Conservation (phyloP, 2,113 vertebrate genomes). For the Dipodomys stephensi region DNA sequence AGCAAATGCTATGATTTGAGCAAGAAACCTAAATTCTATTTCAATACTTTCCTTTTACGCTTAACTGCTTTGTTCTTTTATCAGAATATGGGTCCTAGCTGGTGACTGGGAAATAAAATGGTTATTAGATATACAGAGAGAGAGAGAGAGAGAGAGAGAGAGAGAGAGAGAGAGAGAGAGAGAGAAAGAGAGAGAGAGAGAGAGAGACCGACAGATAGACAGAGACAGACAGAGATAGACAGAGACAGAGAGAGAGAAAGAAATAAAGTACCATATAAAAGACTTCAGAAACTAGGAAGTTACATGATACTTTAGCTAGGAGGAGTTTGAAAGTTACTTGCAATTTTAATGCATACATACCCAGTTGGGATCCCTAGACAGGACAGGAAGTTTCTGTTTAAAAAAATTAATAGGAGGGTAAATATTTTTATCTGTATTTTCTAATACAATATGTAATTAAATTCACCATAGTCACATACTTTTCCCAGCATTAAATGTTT, state of each 20-base stretch:
- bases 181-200: no score
- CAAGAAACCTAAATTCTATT: neutral
- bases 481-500: slow-evolving; percentile 41
- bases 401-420: neutral
- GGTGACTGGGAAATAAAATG: neutral
- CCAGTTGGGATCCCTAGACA: slow-evolving; percentile 26
- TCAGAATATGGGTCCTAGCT: neutral
- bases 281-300: neutral
- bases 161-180: neutral
- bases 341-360: slow-evolving; percentile 4
- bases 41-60: slow-evolving; percentile 11
- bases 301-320: neutral
- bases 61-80: neutral
- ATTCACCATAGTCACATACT: neutral
- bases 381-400: slow-evolving; percentile 57
- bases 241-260: no score
- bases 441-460: slow-evolving; percentile 15
- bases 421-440: neutral
- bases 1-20: neutral
- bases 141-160: no score
- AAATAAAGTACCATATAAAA: neutral
- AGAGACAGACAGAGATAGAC: no score
- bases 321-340: neutral
- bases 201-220: no score
- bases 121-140: neutral